Conservation (phyloP, 1,140 invertebrate species). For the Eurosta solidaginis region DNA sequence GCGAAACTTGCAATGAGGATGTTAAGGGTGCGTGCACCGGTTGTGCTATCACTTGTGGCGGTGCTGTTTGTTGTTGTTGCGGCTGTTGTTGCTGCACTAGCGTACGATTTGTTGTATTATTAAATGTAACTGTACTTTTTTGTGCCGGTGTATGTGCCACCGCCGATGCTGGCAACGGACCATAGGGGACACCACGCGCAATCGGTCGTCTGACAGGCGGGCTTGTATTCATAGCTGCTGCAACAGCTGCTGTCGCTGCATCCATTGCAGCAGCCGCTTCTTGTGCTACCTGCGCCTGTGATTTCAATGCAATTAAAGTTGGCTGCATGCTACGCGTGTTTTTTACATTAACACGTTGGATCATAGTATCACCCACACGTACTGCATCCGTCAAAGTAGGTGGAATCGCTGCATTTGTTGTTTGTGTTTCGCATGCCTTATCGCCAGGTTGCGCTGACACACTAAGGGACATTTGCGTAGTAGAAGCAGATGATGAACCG, state of each 20-base stretch:
- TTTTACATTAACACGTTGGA: conserved; percentile 39
- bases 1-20: background rate
- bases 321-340: background rate
- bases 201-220: background rate
- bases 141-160: background rate
- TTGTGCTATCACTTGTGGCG: background rate
- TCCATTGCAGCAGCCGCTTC: background rate
- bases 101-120: background rate
- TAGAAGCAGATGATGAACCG: background rate
- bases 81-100: background rate
- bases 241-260: background rate
- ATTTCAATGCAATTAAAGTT: background rate
- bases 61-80: background rate
- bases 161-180: conserved; percentile 40
- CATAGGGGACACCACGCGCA: conserved; percentile 38
- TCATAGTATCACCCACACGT: conserved; percentile 53
- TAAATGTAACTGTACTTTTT: background rate
- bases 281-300: background rate
- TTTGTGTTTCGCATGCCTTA: background rate
- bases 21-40: background rate
- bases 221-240: background rate
- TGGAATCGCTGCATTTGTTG: too few species aligned
- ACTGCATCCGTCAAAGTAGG: background rate
- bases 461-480: background rate
- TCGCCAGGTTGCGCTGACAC: background rate